A percentile compares a stretch with the other conserved stretches of the same genome.
phyloP scores from a whole-genome alignment of 2,797 vertebrate species.

The Neosilurus mollespiculum region DNA sequence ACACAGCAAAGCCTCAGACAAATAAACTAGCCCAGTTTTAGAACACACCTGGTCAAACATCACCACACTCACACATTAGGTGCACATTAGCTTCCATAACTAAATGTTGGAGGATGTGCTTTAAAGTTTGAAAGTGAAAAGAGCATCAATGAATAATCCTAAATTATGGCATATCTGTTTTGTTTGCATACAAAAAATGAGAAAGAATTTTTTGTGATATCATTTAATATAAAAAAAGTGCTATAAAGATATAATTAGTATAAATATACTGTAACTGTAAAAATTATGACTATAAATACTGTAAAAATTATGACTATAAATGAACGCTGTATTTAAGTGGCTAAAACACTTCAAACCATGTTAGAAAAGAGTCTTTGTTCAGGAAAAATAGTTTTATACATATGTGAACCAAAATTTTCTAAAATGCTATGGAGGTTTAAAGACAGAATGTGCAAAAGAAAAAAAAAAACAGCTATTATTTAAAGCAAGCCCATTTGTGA shows the following conservation, averaged over 20 bases:
- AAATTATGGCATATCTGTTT: too few species aligned
- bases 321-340: background rate
- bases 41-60: slow-evolving; percentile 16
- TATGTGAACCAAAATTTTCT: background rate
- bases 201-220: background rate
- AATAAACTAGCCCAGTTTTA: slow-evolving; percentile 26
- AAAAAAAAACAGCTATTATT: background rate
- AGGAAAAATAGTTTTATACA: too few species aligned
- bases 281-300: background rate
- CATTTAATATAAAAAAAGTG: background rate
- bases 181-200: background rate
- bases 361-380: background rate
- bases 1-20: background rate
- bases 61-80: slow-evolving; percentile 28
- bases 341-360: background rate
- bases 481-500: background rate
- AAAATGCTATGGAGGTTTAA: background rate
- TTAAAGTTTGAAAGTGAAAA: slow-evolving; percentile 39
- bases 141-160: too few species aligned
- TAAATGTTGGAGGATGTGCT: background rate
- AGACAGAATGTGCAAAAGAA: background rate
- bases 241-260: too few species aligned
- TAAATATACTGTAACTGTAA: too few species aligned
- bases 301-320: background rate
- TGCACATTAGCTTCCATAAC: too few species aligned